Evolutionary conservation across 2,888 invertebrate species (phyloP), one percentile per base, ranked within the genome.

Genomic region (Nezara viridula): DNA sequence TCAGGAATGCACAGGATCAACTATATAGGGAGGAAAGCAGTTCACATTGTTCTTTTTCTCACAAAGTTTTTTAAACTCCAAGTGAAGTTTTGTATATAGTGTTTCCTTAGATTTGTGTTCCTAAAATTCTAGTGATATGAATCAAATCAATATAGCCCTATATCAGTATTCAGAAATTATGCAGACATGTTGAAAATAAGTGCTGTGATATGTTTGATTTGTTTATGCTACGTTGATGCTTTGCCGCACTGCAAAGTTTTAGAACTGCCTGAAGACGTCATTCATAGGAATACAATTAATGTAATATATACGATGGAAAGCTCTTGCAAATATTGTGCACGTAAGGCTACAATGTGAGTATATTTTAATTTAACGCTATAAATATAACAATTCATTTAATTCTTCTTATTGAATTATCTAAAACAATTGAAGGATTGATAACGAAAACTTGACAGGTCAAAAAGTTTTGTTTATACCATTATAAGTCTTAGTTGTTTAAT

Each of bases 261-360:
- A 37, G 52, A 50, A 14, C 24, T 85, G 7, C 88, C 85, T 0
- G 49, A 81, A 81, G 73, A 40, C n/a, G 12, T 66, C 44, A 55
- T 73, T 24, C 40, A 32, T 4, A 60, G 81, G 60, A 89, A 85
- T 49, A 88, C 77, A 66, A 85, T 88, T 27, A 89, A 88, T 87
- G 60, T 90, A 66, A 77, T 90, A 10, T 89, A 90, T 81, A 89
- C 89, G 16, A 90, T 90, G 90, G 86, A 90, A 52, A 90, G 81
- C 10, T 85, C 88, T 47, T 88, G 88, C 49, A 32, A 81, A 52
- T 37, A 77, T 24, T 88, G 88, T 81, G 50, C 50, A 37, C 50
- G 77, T 37, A 49, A 81, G 77, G 85, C 85, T 37, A 32, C 52
- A 24, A 85, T 40, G 88, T 88, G 66, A 60, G 88, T 77, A 49